Percentiles rank a stretch among this genome's conserved stretches.
Evolutionary conservation across 53 echinoderm and acorn worm genomes (phyloP).

Genomic region (Luidia sarsii): DNA sequence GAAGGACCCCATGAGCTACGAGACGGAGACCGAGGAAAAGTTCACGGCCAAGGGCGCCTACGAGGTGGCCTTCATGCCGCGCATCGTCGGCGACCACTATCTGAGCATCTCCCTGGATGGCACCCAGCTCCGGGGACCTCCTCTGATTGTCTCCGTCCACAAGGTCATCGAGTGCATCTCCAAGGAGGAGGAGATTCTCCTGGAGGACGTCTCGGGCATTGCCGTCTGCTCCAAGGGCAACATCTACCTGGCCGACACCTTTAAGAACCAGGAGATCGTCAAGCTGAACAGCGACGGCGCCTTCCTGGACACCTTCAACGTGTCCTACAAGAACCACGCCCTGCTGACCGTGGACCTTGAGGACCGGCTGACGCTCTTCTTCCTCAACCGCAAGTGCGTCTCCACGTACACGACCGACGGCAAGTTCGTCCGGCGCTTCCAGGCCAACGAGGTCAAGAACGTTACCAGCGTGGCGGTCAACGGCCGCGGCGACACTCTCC

Average conservation of each 20-base stretch:
- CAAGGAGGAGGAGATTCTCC: slow-evolving; percentile 60
- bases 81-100: slow-evolving; percentile 68
- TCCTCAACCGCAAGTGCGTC: slow-evolving; percentile 64
- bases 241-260: slow-evolving; percentile 78
- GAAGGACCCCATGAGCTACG: slow-evolving; percentile 56
- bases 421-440: slow-evolving; percentile 60
- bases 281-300: slow-evolving; percentile 68
- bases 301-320: slow-evolving; percentile 62
- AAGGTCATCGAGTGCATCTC: slow-evolving; percentile 54
- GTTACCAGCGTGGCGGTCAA: slow-evolving; percentile 67
- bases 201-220: slow-evolving; percentile 70
- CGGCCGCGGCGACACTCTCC: slow-evolving; percentile 57
- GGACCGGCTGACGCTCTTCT: slow-evolving; percentile 71
- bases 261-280: slow-evolving; percentile 70
- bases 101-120: slow-evolving; percentile 58
- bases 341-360: slow-evolving; percentile 63
- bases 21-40: slow-evolving; percentile 46
- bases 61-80: slow-evolving; percentile 62
- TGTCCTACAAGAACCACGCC: slow-evolving; percentile 71
- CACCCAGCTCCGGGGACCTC: slow-evolving; percentile 44
- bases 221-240: slow-evolving; percentile 71
- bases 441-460: slow-evolving; percentile 65
- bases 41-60: slow-evolving; percentile 59
- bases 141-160: slow-evolving; percentile 62
- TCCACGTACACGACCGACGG: slow-evolving; percentile 64